A percentile compares a stretch with the other conserved stretches of the same genome.
Conservation (phyloP, 2,888 invertebrate genomes). For the Chrysomela aeneicollis region DNA sequence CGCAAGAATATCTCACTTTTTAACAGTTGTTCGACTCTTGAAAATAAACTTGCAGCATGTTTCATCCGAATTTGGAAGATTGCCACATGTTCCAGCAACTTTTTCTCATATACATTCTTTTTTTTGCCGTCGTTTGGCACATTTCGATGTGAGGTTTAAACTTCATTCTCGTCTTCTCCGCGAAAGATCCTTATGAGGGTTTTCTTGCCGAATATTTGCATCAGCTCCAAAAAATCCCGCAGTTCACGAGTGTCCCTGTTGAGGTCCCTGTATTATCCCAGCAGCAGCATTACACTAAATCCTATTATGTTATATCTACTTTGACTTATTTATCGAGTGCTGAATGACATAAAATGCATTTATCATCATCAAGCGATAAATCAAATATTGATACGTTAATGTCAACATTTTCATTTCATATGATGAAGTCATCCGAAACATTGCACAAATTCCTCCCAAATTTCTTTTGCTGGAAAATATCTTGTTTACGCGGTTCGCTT, state of each 20-base stretch:
- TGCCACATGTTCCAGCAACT: slow-evolving; percentile 46
- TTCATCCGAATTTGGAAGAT: slow-evolving; percentile 48
- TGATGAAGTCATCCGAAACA: too few relatives aligned
- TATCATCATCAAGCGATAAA: too few relatives aligned
- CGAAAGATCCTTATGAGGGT: slow-evolving; percentile 27
- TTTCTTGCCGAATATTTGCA: slow-evolving; percentile 31
- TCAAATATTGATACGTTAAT: too few relatives aligned
- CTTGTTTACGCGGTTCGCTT: neutral
- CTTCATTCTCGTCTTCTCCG: slow-evolving; percentile 34
- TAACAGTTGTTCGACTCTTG: slow-evolving; percentile 25
- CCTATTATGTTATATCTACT: too few relatives aligned
- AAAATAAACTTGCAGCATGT: slow-evolving; percentile 38
- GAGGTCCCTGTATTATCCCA: too few relatives aligned
- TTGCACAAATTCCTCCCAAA: too few relatives aligned
- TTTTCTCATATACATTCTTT: neutral
- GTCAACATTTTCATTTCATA: too few relatives aligned
- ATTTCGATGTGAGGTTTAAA: slow-evolving; percentile 31
- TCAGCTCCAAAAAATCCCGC: too few relatives aligned
- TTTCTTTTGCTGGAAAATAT: neutral
- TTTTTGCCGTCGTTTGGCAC: slow-evolving; percentile 38
- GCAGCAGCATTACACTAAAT: too few relatives aligned
- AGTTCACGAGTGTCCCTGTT: too few relatives aligned
- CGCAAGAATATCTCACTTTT: neutral
- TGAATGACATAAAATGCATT: too few relatives aligned
- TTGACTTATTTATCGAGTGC: too few relatives aligned